phyloP scores from a whole-genome alignment of 2,113 vertebrate genomes.

The Turnix velox region DNA sequence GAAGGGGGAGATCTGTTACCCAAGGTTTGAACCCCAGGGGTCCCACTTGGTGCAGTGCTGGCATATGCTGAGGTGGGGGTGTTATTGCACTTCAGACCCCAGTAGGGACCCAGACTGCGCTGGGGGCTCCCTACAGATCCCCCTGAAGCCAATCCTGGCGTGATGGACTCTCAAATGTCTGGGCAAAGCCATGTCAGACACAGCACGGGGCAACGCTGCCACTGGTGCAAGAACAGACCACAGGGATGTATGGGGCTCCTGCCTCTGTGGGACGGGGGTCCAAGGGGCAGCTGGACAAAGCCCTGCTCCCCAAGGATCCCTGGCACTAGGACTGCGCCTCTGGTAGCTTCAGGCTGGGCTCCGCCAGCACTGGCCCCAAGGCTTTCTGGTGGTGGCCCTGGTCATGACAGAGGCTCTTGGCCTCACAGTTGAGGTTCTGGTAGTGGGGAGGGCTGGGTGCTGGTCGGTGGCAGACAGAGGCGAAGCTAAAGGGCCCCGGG shows the following conservation, averaged over 20 bases:
- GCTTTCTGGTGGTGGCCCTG: constrained; percentile 48
- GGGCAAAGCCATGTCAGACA: not conserved
- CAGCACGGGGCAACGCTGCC: not conserved
- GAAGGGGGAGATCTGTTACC: not conserved
- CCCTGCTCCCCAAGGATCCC: not conserved
- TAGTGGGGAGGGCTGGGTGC: constrained; percentile 73
- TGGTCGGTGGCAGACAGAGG: constrained; percentile 80
- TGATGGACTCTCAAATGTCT: not conserved
- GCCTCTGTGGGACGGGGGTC: fast-evolving
- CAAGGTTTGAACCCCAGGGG: not conserved
- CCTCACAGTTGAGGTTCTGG: constrained; percentile 82
- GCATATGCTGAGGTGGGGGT: not conserved
- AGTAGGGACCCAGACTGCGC: not conserved
- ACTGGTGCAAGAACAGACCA: not conserved
- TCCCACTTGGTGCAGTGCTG: not conserved
- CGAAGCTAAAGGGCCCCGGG: constrained; percentile 76
- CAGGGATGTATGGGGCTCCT: not conserved
- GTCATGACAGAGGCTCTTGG: constrained; percentile 73
- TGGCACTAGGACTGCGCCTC: constrained; percentile 79
- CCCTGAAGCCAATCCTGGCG: not conserved
- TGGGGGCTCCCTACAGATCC: not conserved
- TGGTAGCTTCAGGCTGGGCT: constrained; percentile 80
- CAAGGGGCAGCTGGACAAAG: fast-evolving
- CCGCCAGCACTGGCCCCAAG: not conserved
- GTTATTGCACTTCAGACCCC: not conserved